Conservation (phyloP, 2,113 vertebrate genomes). For the Cololabis saira region DNA sequence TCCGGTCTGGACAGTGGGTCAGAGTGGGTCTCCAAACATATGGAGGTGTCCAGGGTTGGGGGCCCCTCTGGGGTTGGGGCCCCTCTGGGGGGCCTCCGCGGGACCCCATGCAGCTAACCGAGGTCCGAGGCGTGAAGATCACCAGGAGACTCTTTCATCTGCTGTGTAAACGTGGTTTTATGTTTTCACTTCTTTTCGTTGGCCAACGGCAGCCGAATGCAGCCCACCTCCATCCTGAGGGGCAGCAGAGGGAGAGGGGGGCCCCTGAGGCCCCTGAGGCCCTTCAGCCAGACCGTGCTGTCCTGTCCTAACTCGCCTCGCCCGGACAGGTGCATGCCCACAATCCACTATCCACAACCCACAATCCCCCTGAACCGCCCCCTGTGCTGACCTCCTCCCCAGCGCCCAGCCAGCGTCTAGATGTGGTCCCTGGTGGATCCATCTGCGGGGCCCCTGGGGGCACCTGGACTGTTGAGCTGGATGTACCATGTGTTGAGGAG, state of each 20-base stretch:
- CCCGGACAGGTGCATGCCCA: slow-evolving; percentile 82
- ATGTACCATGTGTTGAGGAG: no score
- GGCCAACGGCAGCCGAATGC: slow-evolving; percentile 74
- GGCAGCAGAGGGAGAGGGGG: slow-evolving; percentile 77
- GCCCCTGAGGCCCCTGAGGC: slow-evolving; percentile 69
- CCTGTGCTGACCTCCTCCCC: slow-evolving; percentile 27
- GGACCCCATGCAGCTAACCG: no score
- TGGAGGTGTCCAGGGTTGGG: no score
- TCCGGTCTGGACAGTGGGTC: no score
- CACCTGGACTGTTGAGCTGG: no score
- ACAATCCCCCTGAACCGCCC: slow-evolving; percentile 2
- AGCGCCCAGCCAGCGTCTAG: background rate
- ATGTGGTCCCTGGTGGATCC: no score
- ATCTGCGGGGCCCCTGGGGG: no score
- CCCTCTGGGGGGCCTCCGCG: no score
- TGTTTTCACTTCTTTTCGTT: slow-evolving; percentile 34
- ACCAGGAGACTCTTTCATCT: no score
- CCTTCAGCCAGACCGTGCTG: slow-evolving; percentile 69
- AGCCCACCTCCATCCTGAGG: slow-evolving; percentile 83
- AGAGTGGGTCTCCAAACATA: no score
- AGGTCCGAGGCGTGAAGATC: no score
- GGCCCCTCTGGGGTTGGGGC: no score
- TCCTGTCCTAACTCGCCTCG: slow-evolving; percentile 71
- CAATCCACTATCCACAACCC: slow-evolving; percentile 40
- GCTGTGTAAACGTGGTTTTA: background rate